Percentiles rank a stretch among this genome's conserved stretches.
These are phyloP conservation scores for Didymodactylos carnosus DNA, from an alignment of 2,888 invertebrate species.

Conservation along the genomic window DNA sequence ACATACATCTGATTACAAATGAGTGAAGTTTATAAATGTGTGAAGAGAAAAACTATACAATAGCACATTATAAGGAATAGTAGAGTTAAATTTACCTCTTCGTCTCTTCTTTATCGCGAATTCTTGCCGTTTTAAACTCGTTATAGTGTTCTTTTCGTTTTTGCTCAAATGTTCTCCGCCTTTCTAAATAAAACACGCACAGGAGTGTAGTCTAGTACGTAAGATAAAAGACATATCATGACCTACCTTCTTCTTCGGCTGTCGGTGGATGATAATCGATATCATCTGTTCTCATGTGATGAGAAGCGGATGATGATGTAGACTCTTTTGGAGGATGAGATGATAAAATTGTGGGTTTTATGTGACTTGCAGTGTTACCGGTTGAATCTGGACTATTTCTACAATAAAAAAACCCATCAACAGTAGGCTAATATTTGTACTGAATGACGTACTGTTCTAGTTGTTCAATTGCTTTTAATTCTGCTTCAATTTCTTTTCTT, in stretches of 20 bases:
- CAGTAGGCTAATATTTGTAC: background rate
- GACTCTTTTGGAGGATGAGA: background rate
- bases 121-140: background rate
- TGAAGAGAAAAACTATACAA: too few relatives aligned
- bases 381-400: background rate
- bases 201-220: too few relatives aligned
- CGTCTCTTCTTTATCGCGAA: background rate
- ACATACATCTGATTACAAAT: too few relatives aligned
- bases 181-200: background rate
- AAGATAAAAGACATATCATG: background rate
- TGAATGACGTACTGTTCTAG: background rate
- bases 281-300: background rate
- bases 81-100: too few relatives aligned
- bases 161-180: background rate
- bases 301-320: background rate
- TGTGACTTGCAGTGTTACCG: background rate
- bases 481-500: constrained; percentile 7
- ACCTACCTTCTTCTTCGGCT: background rate
- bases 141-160: background rate
- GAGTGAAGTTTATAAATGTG: too few relatives aligned
- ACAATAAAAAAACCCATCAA: background rate
- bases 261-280: background rate
- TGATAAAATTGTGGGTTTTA: background rate
- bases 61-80: too few relatives aligned
- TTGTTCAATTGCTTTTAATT: background rate